These are phyloP conservation scores for Paradoxurus hermaphroditus DNA, from an alignment of 2,113 vertebrate genomes.

Conservation along the genomic window DNA sequence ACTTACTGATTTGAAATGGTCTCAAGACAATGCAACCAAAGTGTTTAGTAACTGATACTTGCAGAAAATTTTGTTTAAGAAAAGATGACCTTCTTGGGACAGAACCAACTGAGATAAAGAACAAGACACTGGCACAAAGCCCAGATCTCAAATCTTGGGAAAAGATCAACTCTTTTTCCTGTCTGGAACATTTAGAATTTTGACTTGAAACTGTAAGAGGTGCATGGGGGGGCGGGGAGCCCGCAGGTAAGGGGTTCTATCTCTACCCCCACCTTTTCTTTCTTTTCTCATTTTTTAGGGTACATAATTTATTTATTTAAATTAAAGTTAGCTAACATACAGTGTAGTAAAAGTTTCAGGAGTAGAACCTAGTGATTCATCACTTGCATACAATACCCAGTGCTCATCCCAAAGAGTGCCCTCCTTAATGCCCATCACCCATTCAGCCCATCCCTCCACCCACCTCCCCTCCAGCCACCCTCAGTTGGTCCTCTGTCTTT, in stretches of 20 bases:
- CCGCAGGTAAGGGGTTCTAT: not conserved
- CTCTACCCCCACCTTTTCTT: not conserved
- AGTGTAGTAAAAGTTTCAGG: too few relatives aligned
- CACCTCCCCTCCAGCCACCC: too few relatives aligned
- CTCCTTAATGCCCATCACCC: too few relatives aligned
- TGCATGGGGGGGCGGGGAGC: not conserved
- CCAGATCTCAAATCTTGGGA: slow-evolving; percentile 34
- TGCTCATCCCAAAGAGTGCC: too few relatives aligned
- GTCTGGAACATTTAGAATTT: slow-evolving; percentile 35
- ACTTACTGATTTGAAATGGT: slow-evolving; percentile 22
- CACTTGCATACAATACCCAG: too few relatives aligned
- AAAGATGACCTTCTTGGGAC: slow-evolving; percentile 34
- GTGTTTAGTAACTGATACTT: slow-evolving; percentile 35
- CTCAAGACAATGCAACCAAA: slow-evolving; percentile 14
- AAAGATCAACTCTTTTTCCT: slow-evolving; percentile 36
- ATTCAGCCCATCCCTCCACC: too few relatives aligned
- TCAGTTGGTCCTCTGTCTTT: too few relatives aligned
- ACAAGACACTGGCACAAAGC: slow-evolving; percentile 33
- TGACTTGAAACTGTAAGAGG: not conserved
- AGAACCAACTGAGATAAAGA: slow-evolving; percentile 45
- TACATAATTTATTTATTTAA: too few relatives aligned
- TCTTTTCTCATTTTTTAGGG: too few relatives aligned
- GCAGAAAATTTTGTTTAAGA: slow-evolving; percentile 46
- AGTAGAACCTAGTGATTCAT: too few relatives aligned
- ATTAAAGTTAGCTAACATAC: too few relatives aligned